A percentile compares a stretch with the other conserved stretches of the same genome.
Conservation (phyloP, 2,113 vertebrate genomes). For the Spilogale gracilis region DNA sequence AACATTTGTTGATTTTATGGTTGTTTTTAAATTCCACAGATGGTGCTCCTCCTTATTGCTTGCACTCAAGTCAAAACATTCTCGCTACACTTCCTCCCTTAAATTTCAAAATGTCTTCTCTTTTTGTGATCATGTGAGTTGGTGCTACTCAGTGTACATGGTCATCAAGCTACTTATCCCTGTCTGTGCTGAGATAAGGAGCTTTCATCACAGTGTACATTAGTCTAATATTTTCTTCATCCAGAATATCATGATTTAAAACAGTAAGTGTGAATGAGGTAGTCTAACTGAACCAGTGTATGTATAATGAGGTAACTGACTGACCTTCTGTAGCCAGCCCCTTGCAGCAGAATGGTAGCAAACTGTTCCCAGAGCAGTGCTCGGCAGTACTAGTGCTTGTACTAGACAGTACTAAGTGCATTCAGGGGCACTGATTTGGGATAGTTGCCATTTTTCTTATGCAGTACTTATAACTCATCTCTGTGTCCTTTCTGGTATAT, state of each 20-base stretch:
- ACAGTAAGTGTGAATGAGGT: not conserved
- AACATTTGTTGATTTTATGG: not conserved
- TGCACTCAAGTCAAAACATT: not conserved
- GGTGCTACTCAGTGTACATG: not conserved
- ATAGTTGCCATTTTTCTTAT: not conserved
- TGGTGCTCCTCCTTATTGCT: not conserved
- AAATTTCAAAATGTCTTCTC: not conserved
- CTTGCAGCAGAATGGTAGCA: not conserved
- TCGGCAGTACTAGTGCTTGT: not conserved
- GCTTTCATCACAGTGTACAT: not conserved
- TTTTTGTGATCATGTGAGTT: not conserved
- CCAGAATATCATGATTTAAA: not conserved
- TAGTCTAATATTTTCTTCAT: not conserved
- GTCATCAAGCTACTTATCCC: not conserved
- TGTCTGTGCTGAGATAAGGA: not conserved
- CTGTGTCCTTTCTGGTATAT: not conserved
- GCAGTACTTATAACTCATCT: not conserved
- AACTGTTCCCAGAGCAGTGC: not conserved
- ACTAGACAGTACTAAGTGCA: no score
- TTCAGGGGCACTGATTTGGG: not conserved
- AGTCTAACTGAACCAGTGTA: not conserved
- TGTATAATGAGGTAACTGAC: not conserved
- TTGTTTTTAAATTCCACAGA: not conserved
- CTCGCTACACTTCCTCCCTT: accelerated
- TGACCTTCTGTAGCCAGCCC: not conserved